Percentiles rank a stretch among this genome's conserved stretches.
Conservation (phyloP, 2,113 vertebrate species). For the Menura novaehollandiae region DNA sequence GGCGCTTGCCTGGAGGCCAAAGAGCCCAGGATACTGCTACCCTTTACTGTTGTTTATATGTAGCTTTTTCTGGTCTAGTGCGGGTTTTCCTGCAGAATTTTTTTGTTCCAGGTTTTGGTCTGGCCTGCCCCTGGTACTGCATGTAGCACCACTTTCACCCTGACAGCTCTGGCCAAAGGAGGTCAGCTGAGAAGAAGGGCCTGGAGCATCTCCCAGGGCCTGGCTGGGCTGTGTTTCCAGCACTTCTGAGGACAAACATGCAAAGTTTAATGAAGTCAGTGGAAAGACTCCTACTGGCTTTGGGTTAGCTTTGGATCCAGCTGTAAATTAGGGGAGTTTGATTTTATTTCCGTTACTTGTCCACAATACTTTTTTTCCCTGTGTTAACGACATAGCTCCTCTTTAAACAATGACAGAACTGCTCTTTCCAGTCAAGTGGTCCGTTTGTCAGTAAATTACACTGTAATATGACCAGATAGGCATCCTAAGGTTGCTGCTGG, state of each 20-base stretch:
- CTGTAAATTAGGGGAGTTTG: not conserved
- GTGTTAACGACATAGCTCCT: not conserved
- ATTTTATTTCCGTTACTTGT: not conserved
- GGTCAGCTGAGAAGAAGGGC: not conserved
- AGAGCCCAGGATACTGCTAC: not conserved
- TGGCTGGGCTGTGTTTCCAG: not conserved
- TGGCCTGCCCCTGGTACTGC: not conserved
- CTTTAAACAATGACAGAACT: not conserved
- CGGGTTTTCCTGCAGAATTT: not conserved
- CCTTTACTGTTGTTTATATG: not conserved
- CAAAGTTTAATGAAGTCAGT: not conserved
- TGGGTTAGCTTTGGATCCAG: not conserved
- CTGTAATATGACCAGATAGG: not conserved
- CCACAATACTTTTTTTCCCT: not conserved
- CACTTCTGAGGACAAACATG: not conserved
- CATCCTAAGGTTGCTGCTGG: not conserved
- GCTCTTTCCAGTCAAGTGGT: not conserved
- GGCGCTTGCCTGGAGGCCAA: not conserved
- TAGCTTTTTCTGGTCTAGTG: not conserved
- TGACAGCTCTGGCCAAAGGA: not conserved
- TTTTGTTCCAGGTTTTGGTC: not conserved
- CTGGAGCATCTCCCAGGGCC: not conserved
- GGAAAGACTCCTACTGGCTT: not conserved
- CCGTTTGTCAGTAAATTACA: not conserved
- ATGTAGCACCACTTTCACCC: not conserved